Conservation (phyloP, 2,113 vertebrate species). For the Phalacrocorax pelagicus region DNA sequence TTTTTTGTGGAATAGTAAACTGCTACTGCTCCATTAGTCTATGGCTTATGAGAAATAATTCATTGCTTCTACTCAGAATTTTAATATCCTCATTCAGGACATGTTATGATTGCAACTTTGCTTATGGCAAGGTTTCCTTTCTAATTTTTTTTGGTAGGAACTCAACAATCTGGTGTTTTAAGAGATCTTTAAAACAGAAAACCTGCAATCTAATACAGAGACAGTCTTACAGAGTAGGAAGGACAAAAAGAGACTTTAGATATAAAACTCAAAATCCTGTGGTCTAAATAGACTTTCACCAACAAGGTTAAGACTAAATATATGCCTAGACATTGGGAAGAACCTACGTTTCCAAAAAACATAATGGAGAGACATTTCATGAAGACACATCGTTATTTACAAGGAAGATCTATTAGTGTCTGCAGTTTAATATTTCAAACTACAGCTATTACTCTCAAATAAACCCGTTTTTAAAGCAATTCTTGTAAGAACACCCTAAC, state of each 20-base stretch:
- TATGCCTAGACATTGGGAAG: not conserved
- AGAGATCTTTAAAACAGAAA: not conserved
- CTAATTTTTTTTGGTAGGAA: not conserved
- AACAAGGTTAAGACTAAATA: not conserved
- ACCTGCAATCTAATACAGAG: not conserved
- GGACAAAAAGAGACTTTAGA: not conserved
- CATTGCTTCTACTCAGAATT: not conserved
- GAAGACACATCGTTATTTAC: not conserved
- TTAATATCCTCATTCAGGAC: not conserved
- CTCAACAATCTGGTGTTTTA: not conserved
- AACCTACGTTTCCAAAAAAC: not conserved
- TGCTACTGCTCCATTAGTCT: not conserved
- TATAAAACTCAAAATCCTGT: not conserved
- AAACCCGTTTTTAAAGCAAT: not conserved
- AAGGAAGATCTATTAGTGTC: not conserved
- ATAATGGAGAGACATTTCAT: not conserved
- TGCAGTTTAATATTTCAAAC: not conserved
- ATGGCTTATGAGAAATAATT: not conserved
- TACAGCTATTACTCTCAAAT: not conserved
- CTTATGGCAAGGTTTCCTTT: not conserved
- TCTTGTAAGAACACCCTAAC: not conserved
- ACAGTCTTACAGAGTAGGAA: not conserved
- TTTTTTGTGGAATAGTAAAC: not conserved
- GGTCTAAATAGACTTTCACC: not conserved
- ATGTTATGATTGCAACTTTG: not conserved